Evolutionary conservation across 2,888 invertebrate species (phyloP).

Genomic region (Melipona beecheii): DNA sequence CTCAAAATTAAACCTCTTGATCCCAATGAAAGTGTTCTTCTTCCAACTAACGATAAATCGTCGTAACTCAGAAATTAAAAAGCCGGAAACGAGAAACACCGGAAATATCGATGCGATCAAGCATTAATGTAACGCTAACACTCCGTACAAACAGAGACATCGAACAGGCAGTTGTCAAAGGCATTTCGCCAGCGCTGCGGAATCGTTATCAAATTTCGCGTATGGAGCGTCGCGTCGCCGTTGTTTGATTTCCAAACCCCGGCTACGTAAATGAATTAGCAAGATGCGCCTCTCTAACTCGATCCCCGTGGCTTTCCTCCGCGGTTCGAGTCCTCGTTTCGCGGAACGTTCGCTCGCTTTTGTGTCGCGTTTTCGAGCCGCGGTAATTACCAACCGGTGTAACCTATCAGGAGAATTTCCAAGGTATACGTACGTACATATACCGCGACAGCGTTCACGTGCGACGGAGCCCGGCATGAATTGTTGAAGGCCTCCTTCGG

Average conservation of each 20-base stretch:
- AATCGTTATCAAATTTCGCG: slow-evolving; percentile 27
- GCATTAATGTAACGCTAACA: background rate
- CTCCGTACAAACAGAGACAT: background rate
- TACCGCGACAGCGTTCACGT: background rate
- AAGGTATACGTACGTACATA: background rate
- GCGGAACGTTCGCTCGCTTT: slow-evolving; percentile 18
- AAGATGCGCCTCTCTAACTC: background rate
- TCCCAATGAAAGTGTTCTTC: fast-evolving
- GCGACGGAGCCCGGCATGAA: slow-evolving; percentile 39
- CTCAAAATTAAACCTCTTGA: background rate
- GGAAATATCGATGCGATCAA: background rate
- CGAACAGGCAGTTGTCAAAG: background rate
- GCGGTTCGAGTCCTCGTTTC: background rate
- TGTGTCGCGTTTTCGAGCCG: slow-evolving; percentile 19
- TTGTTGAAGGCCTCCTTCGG: slow-evolving; percentile 52
- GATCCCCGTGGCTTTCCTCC: background rate
- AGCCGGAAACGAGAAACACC: too few relatives aligned
- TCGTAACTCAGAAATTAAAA: too few relatives aligned
- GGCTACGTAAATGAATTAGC: slow-evolving; percentile 33
- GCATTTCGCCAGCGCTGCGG: background rate
- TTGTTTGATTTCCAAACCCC: slow-evolving; percentile 18
- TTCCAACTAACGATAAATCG: background rate
- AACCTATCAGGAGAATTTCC: slow-evolving; percentile 31
- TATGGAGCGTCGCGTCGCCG: slow-evolving; percentile 1
- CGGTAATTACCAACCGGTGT: slow-evolving; percentile 55